Evolutionary conservation across 1,140 invertebrate species (phyloP).

Genomic region (Tribolium castaneum): DNA sequence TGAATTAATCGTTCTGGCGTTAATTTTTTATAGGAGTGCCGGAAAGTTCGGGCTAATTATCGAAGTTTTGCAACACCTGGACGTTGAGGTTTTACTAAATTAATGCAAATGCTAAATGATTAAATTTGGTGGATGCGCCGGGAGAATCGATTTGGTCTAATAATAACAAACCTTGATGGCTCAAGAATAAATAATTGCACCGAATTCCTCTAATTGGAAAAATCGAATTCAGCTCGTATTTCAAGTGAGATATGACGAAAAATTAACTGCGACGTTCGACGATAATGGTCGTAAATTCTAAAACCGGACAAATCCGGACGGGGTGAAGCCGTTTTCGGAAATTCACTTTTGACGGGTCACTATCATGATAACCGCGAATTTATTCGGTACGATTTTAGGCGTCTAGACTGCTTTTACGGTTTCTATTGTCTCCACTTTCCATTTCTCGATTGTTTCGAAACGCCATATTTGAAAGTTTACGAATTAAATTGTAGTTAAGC

Average conservation of each 20-base stretch:
- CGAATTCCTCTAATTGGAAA: neutral
- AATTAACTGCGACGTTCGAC: neutral
- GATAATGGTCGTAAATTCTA: neutral
- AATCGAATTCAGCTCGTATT: neutral
- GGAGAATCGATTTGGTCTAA: neutral
- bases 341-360: neutral
- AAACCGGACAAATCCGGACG: neutral
- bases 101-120: neutral
- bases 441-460: neutral
- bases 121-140: neutral
- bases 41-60: neutral
- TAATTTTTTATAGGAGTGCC: conserved; percentile 4
- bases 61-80: conserved; percentile 1
- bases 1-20: neutral
- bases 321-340: neutral
- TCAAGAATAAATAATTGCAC: neutral
- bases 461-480: neutral
- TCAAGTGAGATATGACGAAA: neutral
- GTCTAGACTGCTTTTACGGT: neutral
- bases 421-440: neutral
- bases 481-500: conserved; percentile 1
- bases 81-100: neutral
- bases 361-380: neutral
- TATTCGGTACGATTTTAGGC: neutral
- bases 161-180: neutral